phyloP scores from a whole-genome alignment of 2,797 vertebrate species.

The Pseudopleuronectes americanus region DNA sequence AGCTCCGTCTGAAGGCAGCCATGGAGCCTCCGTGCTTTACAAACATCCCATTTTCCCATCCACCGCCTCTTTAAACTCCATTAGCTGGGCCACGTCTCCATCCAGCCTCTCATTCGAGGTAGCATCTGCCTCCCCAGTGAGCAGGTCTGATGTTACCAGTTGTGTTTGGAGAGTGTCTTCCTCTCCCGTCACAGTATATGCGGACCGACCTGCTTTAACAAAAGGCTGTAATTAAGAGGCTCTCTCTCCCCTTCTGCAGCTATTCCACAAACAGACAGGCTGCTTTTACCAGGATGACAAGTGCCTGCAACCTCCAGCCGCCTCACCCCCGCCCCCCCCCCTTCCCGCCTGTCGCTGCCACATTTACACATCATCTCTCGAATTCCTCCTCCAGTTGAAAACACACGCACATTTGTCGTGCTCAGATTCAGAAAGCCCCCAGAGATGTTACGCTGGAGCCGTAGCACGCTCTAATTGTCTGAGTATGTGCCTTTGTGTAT shows the following conservation, averaged over 20 bases:
- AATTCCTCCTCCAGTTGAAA: conserved; percentile 43
- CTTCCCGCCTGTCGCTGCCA: conserved; percentile 16
- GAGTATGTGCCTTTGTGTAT: conserved; percentile 44
- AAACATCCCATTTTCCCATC: conserved; percentile 29
- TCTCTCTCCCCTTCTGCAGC: conserved; percentile 36
- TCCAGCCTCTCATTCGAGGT: conserved; percentile 33
- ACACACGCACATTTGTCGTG: conserved; percentile 29
- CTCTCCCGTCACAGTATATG: conserved; percentile 28
- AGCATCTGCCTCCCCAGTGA: conserved; percentile 33
- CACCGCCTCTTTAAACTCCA: conserved; percentile 28
- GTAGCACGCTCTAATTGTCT: conserved; percentile 57
- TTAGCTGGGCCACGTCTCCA: conserved; percentile 35
- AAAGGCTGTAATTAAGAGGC: conserved; percentile 64
- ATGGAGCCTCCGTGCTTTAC: conserved; percentile 1
- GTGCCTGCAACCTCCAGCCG: conserved; percentile 3
- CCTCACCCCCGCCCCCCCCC: not conserved
- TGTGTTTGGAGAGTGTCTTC: conserved; percentile 40
- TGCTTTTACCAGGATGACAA: conserved; percentile 48
- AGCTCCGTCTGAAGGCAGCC: conserved; percentile 9
- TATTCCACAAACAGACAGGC: conserved; percentile 21
- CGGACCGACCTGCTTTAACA: conserved; percentile 44
- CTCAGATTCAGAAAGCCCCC: conserved; percentile 17
- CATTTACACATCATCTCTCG: conserved; percentile 29
- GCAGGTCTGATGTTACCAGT: conserved; percentile 58
- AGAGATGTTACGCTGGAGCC: conserved; percentile 37